Base-by-base conservation (phyloP, 2,113 vertebrate genomes). In the Halcyon malimbica region DNA sequence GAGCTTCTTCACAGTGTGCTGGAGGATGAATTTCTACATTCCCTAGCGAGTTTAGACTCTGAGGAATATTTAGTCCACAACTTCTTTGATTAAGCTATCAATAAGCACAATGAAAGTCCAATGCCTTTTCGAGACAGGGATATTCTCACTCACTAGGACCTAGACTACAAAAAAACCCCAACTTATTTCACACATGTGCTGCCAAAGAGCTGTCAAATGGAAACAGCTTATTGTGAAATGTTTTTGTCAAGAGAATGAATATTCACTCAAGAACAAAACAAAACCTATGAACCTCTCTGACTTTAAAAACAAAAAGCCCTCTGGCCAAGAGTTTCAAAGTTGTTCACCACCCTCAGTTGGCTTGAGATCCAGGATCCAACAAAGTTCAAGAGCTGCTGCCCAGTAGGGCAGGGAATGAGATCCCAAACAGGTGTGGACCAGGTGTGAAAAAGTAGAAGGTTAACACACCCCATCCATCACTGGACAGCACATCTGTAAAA, bases 391-490 rank as follows among this genome's bases (percentile, higher is more conserved):
- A 94, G 67, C 78, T 74, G 74, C 77, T 91, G 87, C 87, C 67
- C 91, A 94, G 91, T 46, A 92, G 74, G 78, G 88, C 62, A 94
- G 83, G 68, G 77, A 92, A 91, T 76, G 67, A 94, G 91, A 89
- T 90, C 81, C 70, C 83, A 91, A 94, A 92, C 95, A 96, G 91
- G 95, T 94, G 96, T 87, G 87, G 81, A 89, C 93, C 95, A 95
- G 95, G 96, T 96, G 89, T 93, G 81, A 96, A 89, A 82, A 89
- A 90, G 69, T 16, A 87, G 62, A 87, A 91, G 67, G 83, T 94
- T 96, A 95, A 89, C 74, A 77, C 77, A 94, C 59, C n/a, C 67
- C 91, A 97, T 96, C 74, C 83, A 96, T 97, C 96, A 97, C 83
- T 51, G 78, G 54, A 83, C 53, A 94, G 81, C 91, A 95, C 87